phyloP scores from a whole-genome alignment of 2,113 vertebrate species.

The Megatriorchis doriae region DNA sequence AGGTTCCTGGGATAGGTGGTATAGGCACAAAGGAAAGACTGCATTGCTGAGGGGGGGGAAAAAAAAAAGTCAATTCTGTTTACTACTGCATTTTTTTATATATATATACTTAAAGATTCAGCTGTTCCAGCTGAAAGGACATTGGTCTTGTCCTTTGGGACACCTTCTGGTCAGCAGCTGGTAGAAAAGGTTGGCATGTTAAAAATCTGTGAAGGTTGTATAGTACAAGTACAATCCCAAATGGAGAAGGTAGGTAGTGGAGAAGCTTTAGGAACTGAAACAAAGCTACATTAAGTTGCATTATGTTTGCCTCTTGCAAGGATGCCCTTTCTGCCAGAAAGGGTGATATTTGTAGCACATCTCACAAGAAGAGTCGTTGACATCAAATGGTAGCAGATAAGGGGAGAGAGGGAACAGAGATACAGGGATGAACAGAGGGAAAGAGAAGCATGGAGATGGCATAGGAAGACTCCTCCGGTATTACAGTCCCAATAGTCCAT shows the following conservation, averaged over 20 bases:
- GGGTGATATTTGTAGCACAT: background rate
- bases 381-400: background rate
- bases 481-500: constrained; percentile 28
- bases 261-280: background rate
- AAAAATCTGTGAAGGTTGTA: constrained; percentile 23
- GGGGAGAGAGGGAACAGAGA: background rate
- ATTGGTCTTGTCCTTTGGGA: constrained; percentile 1
- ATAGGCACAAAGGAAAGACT: constrained; percentile 91
- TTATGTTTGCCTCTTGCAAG: background rate
- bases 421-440: background rate
- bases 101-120: background rate
- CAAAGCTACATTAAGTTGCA: background rate
- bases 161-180: constrained; percentile 47
- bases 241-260: background rate
- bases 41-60: constrained; percentile 75
- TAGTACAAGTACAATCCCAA: background rate
- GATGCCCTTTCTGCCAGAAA: background rate
- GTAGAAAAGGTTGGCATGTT: background rate
- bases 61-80: background rate
- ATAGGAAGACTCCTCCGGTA: constrained; percentile 18
- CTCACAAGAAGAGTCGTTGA: background rate
- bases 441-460: background rate
- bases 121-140: constrained; percentile 32
- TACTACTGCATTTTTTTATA: background rate
- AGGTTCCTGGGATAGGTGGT: constrained; percentile 85